These are phyloP conservation scores for Helogale parvula DNA, from an alignment of 2,113 vertebrate species.

Conservation along the genomic window DNA sequence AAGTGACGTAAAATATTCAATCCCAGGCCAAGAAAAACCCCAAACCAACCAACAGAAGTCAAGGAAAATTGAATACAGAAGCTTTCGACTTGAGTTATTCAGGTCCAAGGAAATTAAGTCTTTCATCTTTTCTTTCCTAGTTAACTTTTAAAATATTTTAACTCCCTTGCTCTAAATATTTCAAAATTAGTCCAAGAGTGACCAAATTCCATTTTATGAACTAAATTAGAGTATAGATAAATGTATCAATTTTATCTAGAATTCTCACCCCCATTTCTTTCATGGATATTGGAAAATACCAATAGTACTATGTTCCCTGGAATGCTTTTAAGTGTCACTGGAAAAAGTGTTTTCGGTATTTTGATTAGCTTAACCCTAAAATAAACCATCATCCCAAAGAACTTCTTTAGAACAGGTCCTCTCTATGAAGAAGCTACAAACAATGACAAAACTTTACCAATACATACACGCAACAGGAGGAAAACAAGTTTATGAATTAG, in stretches of 20 bases:
- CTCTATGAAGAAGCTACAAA: slow-evolving; percentile 38
- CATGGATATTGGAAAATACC: not conserved
- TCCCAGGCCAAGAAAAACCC: slow-evolving; percentile 69
- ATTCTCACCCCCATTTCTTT: not conserved
- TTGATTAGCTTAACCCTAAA: slow-evolving; percentile 54
- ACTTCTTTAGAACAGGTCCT: slow-evolving; percentile 36
- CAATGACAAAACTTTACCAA: not conserved
- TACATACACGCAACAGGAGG: not conserved
- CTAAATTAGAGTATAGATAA: slow-evolving; percentile 48
- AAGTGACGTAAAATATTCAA: slow-evolving; percentile 56
- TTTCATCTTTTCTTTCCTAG: slow-evolving; percentile 57
- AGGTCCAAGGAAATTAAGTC: slow-evolving; percentile 46
- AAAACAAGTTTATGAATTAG: slow-evolving; percentile 2
- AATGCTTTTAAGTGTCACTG: slow-evolving; percentile 28
- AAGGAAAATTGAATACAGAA: slow-evolving; percentile 59
- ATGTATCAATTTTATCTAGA: slow-evolving; percentile 54
- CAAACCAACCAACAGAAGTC: slow-evolving; percentile 59
- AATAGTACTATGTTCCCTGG: slow-evolving; percentile 13
- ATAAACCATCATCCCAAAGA: slow-evolving; percentile 42
- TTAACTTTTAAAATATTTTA: slow-evolving; percentile 65
- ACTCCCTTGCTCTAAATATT: slow-evolving; percentile 62
- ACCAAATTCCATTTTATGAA: slow-evolving; percentile 64
- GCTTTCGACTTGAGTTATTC: slow-evolving; percentile 58
- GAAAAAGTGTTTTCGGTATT: slow-evolving; percentile 32
- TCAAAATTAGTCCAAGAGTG: slow-evolving; percentile 62